Base-by-base conservation (phyloP, 2,113 vertebrate species). In the Cathartes aura region DNA sequence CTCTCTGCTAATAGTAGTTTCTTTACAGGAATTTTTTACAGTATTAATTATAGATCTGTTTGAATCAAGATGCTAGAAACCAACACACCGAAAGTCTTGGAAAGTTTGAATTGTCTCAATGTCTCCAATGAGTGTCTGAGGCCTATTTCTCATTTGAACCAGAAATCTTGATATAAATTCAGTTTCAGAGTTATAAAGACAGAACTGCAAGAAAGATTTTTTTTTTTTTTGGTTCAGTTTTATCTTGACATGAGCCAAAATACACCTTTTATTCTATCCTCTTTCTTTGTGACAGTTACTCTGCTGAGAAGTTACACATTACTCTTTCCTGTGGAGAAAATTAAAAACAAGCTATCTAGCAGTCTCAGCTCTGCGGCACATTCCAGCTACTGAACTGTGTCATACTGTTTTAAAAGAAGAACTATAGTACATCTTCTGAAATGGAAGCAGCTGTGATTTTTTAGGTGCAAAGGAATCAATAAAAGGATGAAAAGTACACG, bases 371-470 rank as follows among this genome's bases (percentile, higher is more conserved):
- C 96, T 89, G 76, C 36, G 4, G 94, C 95, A 93, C 91, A 94
- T 96, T 96, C 88, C 89, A 94, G 97, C 92, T 90, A 89, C 94
- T 94, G 96, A 97, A 93, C 94, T 96, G 82, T 97, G 93, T 96
- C 96, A 97, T 58, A 95, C 96, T 94, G 93, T 86, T 97, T 97
- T 95, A 95, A 96, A 97, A 96, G 96, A 96, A 91, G 74, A 94
- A 81, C 93, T 97, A 64, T 34, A 85, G 94, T 80, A 66, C 73
- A 36, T 40, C 50, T 79, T 70, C 80, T 85, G 94, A 97, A 96
- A 98, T 91, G 87, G 97, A 97, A 95, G 97, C 79, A 97, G 94
- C 96, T 95, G 91, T 86, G 94, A 93, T 89, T 97, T 97, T 97
- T 96, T 97, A 94, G 92, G 87, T 95, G 96, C 72, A 5, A 73